Percentiles rank a stretch among this genome's conserved stretches.
Conservation (phyloP, 1,140 invertebrate species). For the Chrysopa pallens region DNA sequence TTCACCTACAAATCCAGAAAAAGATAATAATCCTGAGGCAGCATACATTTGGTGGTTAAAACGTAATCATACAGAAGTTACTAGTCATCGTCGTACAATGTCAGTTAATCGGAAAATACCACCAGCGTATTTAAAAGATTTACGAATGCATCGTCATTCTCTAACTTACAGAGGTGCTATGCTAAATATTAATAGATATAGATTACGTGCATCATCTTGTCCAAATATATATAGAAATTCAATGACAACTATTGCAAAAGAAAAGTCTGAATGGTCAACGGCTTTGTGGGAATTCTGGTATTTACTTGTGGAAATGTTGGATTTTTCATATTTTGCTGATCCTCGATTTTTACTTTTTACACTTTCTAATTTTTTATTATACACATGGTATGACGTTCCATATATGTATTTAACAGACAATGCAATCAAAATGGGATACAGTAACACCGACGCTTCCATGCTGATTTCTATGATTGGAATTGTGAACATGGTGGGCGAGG, state of each 20-base stretch:
- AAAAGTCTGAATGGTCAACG: slow-evolving; percentile 51
- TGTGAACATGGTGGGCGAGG: slow-evolving; percentile 70
- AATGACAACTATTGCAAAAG: slow-evolving; percentile 68
- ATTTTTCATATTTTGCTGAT: slow-evolving; percentile 58
- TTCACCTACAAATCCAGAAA: slow-evolving; percentile 15
- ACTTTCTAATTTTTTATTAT: slow-evolving; percentile 68
- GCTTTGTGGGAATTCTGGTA: slow-evolving; percentile 61
- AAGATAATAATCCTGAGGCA: slow-evolving; percentile 21
- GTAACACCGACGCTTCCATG: slow-evolving; percentile 52
- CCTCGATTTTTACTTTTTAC: slow-evolving; percentile 56
- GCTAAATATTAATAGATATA: slow-evolving; percentile 66
- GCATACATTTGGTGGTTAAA: slow-evolving; percentile 36
- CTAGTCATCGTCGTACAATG: slow-evolving; percentile 24
- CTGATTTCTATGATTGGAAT: slow-evolving; percentile 76
- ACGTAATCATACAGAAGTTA: slow-evolving; percentile 18
- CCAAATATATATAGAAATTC: slow-evolving; percentile 77
- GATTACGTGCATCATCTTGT: slow-evolving; percentile 64
- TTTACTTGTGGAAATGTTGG: slow-evolving; percentile 53
- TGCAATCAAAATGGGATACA: slow-evolving; percentile 49
- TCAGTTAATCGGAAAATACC: slow-evolving; percentile 24
- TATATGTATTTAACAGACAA: slow-evolving; percentile 72
- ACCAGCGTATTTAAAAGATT: slow-evolving; percentile 46
- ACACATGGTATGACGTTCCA: slow-evolving; percentile 77
- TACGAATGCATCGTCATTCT: slow-evolving; percentile 51
- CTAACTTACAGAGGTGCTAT: slow-evolving; percentile 72